Base-by-base conservation (phyloP, 2,797 vertebrate genomes). In the Sebastes cheni region DNA sequence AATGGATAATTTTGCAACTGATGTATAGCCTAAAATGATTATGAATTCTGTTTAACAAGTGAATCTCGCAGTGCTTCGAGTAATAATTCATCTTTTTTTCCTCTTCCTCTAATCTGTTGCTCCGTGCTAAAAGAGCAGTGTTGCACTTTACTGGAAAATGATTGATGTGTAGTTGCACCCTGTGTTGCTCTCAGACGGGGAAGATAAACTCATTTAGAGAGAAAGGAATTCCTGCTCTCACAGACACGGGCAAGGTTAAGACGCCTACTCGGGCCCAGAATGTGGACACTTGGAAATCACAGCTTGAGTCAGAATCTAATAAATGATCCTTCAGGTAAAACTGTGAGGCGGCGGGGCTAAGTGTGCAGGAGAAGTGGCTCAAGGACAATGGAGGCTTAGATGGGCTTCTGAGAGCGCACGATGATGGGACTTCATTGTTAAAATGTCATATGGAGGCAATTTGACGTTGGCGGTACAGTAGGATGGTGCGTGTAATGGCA, bases 311-410 rank as follows among this genome's bases (percentile, higher is more conserved):
- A 64, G 79, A 86, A 86, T 87, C 88, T 93, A 92, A 94, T 93
- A 93, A 94, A 93, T 93, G 88, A 90, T 89, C 89, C 89, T 92
- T 89, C 88, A 89, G 91, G 90, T 90, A 82, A 92, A 90, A 83
- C 85, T 84, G 86, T 58, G 80, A 82, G 80, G 79, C 81, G 68
- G 77, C 56, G 75, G 82, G 81, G 75, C 82, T 86, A 85, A 90
- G 87, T 85, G 84, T 80, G 59, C 46, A 25, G 81, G 77, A 88
- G 86, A 91, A 88, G 89, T 82, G 79, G 85, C 91, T 91, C 89
- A 95, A 94, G 91, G 94, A 91, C 92, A 88, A 77, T 74, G 77
- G 84, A 72, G 59, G 87, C 86, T 81, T 70, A 80, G 83, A 88
- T 85, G 74, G 88, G 89, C 75, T 87, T 87, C 74, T 85, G 83